Evolutionary conservation across 2,113 vertebrate species (phyloP).

Genomic region (Varanus salvator): DNA sequence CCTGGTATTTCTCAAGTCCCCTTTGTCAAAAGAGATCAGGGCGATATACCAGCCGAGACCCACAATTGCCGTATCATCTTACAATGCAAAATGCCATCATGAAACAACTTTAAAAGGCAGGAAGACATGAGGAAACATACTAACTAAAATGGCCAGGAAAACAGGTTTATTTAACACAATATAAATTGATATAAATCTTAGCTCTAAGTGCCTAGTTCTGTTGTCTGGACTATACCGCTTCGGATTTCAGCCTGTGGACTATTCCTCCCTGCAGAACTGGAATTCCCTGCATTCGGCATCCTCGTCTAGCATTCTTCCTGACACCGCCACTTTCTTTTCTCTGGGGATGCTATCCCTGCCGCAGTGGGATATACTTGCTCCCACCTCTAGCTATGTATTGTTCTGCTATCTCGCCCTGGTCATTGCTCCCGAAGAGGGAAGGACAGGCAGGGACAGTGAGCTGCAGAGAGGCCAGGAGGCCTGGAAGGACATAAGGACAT

Average conservation of each 20-base stretch:
- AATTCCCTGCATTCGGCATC: not conserved
- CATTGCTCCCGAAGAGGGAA: no score
- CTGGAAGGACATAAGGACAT: no score
- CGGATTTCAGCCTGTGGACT: no score
- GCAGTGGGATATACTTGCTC: not conserved
- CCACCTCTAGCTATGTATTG: no score
- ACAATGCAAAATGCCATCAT: not conserved
- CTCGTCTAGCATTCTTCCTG: not conserved
- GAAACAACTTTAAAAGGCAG: not conserved
- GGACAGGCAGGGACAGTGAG: no score
- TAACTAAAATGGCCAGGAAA: not conserved
- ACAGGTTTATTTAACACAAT: not conserved
- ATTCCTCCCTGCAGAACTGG: not conserved
- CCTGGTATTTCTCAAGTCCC: not conserved
- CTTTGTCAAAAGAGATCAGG: not conserved
- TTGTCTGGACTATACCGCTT: not conserved
- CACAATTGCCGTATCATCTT: not conserved
- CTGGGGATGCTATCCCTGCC: not conserved
- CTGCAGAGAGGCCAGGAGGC: no score
- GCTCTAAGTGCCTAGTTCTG: not conserved
- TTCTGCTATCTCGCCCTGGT: no score
- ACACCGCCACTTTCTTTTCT: not conserved
- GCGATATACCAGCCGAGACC: not conserved
- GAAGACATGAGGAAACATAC: not conserved
- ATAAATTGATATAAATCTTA: not conserved